phyloP scores from a whole-genome alignment of 2,113 vertebrate species.

The Lampris megalopsis region DNA sequence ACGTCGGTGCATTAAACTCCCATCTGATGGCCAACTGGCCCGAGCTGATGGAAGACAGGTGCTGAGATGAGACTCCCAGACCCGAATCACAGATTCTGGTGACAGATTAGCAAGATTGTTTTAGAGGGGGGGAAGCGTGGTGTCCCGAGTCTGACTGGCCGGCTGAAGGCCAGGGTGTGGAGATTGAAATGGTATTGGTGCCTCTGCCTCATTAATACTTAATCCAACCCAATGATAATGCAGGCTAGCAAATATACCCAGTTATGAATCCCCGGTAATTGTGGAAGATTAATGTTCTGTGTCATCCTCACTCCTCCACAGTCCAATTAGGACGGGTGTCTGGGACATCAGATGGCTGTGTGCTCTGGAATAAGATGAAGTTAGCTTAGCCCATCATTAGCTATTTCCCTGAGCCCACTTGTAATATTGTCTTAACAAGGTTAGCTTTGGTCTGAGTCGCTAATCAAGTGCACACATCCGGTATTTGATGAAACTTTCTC shows the following conservation, averaged over 20 bases:
- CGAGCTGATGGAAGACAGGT: constrained; percentile 71
- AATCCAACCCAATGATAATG: constrained; percentile 64
- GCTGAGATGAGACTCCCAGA: constrained; percentile 17
- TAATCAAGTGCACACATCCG: constrained; percentile 76
- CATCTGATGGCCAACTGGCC: constrained; percentile 43
- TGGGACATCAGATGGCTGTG: constrained; percentile 63
- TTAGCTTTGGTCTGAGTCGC: constrained; percentile 74
- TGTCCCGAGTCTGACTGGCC: constrained; percentile 38
- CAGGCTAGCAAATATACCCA: constrained; percentile 68
- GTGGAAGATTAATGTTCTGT: constrained; percentile 67
- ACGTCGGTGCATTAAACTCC: constrained; percentile 30
- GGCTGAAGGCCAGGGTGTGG: constrained; percentile 15
- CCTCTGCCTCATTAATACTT: constrained; percentile 69
- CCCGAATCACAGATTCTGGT: not conserved
- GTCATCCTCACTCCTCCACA: constrained; percentile 64
- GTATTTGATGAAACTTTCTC: constrained; percentile 76
- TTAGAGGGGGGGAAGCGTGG: not conserved
- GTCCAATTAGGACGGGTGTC: constrained; percentile 72
- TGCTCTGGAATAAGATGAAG: constrained; percentile 61
- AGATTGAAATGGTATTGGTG: constrained; percentile 47
- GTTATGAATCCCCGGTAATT: constrained; percentile 69
- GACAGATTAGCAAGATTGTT: not conserved
- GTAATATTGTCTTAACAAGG: constrained; percentile 75
- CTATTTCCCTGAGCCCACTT: constrained; percentile 70
- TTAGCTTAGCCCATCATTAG: constrained; percentile 77